These are phyloP conservation scores for Trichogramma dendrolimi DNA, from an alignment of 2,888 invertebrate genomes.

Conservation along the genomic window DNA sequence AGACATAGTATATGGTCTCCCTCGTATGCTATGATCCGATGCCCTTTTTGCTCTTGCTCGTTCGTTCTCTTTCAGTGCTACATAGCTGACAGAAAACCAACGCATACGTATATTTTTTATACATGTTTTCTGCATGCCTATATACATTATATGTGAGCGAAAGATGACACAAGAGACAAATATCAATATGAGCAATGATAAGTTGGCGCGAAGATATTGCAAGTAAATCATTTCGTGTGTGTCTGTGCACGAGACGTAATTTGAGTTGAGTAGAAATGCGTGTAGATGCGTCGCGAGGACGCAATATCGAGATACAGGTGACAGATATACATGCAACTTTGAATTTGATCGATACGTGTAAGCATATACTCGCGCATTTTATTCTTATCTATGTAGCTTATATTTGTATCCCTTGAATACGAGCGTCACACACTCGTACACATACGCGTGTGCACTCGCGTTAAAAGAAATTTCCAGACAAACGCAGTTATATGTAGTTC, in stretches of 20 bases:
- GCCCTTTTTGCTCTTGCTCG: neutral
- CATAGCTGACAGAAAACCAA: slow-evolving; percentile 10
- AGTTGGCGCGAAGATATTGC: too few relatives aligned
- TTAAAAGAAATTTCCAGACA: too few relatives aligned
- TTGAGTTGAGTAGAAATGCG: slow-evolving; percentile 47
- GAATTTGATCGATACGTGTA: slow-evolving; percentile 47
- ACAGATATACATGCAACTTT: slow-evolving; percentile 40
- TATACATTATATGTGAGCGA: neutral
- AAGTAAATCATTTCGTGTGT: too few relatives aligned
- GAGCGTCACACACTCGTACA: too few relatives aligned
- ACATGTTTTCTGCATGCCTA: neutral
- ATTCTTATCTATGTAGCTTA: too few relatives aligned
- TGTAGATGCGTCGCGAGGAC: slow-evolving; percentile 41
- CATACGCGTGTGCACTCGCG: too few relatives aligned
- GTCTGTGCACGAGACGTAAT: too few relatives aligned
- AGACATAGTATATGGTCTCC: neutral
- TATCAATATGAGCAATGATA: slow-evolving; percentile 1
- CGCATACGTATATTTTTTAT: neutral
- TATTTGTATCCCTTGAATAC: too few relatives aligned
- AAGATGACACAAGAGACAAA: slow-evolving; percentile 1
- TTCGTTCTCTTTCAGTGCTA: slow-evolving; percentile 8
- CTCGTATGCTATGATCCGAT: neutral
- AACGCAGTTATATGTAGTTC: too few relatives aligned
- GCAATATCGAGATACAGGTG: slow-evolving; percentile 29
- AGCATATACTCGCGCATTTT: too few relatives aligned